Evolutionary conservation across 2,797 vertebrate genomes (phyloP).

Genomic region (Characodon lateralis): DNA sequence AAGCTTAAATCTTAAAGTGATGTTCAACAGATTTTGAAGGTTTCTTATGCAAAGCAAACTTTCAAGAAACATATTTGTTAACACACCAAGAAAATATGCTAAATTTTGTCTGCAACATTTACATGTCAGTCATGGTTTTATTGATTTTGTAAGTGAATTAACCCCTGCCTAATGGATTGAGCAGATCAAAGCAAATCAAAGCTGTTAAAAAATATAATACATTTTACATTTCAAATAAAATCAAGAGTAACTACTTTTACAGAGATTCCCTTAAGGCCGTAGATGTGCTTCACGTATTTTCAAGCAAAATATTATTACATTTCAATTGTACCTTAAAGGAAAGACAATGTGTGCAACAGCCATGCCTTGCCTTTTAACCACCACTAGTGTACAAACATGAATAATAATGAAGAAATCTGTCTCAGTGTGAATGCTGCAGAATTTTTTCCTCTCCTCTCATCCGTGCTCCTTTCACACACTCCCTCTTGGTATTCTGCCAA

Average conservation of each 20-base stretch:
- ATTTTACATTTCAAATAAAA: too few species aligned
- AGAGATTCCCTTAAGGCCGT: not conserved
- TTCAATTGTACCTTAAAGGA: not conserved
- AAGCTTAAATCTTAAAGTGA: slow-evolving; percentile 2
- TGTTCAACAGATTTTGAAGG: not conserved
- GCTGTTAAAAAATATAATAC: too few species aligned
- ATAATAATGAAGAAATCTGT: slow-evolving; percentile 50
- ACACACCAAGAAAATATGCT: not conserved
- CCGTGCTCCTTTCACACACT: slow-evolving; percentile 2
- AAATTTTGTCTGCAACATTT: not conserved
- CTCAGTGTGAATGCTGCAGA: slow-evolving; percentile 36
- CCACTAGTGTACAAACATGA: slow-evolving; percentile 23
- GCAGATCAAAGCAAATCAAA: too few species aligned
- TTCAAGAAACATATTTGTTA: not conserved
- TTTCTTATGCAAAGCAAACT: not conserved
- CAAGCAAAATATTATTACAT: too few species aligned
- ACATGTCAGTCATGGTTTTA: too few species aligned
- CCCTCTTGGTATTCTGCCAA: slow-evolving; percentile 48
- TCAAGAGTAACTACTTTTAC: too few species aligned
- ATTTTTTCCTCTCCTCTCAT: slow-evolving; percentile 19
- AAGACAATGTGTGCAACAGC: not conserved
- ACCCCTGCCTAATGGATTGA: too few species aligned
- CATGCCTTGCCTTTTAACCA: slow-evolving; percentile 28
- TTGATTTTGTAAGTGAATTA: too few species aligned
- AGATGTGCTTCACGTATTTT: not conserved